These are phyloP conservation scores for Doryteuthis pealeii DNA, from an alignment of 1,140 invertebrate genomes.

Conservation along the genomic window DNA sequence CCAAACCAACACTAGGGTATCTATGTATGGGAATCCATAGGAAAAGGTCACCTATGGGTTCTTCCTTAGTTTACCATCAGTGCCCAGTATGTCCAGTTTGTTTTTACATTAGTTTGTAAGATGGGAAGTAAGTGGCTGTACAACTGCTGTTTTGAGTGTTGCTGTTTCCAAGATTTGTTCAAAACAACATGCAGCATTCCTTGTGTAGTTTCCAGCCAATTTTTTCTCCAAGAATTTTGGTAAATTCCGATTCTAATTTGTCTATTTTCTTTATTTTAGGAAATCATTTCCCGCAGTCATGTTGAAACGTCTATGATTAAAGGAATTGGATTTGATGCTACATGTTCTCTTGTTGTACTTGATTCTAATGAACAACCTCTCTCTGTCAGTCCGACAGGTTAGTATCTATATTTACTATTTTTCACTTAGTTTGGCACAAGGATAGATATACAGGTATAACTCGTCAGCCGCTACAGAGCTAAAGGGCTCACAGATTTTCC, in stretches of 20 bases:
- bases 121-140: no score
- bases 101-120: no score
- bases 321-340: conserved; percentile 93
- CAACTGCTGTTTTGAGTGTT: no score
- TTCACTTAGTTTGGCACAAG: not conserved
- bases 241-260: no score
- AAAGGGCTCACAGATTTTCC: no score
- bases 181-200: no score
- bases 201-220: no score
- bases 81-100: not conserved
- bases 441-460: not conserved
- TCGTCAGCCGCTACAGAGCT: no score
- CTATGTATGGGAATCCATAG: not conserved
- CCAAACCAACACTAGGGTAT: no score
- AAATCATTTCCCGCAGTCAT: conserved; percentile 20
- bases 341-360: conserved; percentile 87
- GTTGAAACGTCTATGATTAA: conserved; percentile 67
- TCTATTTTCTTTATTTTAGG: conserved; percentile 24
- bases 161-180: no score
- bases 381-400: conserved; percentile 74
- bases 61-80: no score
- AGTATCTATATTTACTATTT: conserved; percentile 12
- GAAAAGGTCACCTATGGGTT: not conserved
- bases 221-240: no score
- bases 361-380: conserved; percentile 73